Evolutionary conservation across 2,888 invertebrate genomes (phyloP).

Genomic region (Chesias legatella): DNA sequence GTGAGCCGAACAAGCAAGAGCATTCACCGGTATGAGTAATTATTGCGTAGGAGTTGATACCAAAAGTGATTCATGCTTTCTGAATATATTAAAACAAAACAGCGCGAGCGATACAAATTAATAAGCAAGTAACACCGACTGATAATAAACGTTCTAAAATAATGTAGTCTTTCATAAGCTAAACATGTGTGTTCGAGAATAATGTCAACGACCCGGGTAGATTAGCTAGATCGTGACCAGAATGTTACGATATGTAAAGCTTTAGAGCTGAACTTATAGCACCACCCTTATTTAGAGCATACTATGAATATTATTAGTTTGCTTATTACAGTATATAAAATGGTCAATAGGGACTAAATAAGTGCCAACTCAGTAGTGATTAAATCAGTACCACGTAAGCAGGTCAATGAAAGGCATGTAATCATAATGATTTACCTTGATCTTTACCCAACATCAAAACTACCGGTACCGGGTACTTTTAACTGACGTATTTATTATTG

Average conservation of each 20-base stretch:
- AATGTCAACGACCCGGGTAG: slow-evolving; percentile 34
- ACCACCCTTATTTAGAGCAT: too few species aligned
- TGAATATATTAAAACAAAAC: slow-evolving; percentile 17
- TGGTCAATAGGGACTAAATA: too few species aligned
- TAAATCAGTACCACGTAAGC: background rate
- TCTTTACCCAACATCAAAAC: slow-evolving; percentile 1
- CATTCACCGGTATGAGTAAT: slow-evolving; percentile 44
- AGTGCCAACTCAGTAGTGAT: too few species aligned
- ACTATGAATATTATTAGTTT: too few species aligned
- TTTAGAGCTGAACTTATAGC: too few species aligned
- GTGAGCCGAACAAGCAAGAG: slow-evolving; percentile 11
- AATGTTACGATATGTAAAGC: slow-evolving; percentile 21
- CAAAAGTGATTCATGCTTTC: slow-evolving; percentile 23
- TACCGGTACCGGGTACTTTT: slow-evolving; percentile 1
- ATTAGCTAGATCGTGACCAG: slow-evolving; percentile 32
- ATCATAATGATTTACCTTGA: slow-evolving; percentile 4
- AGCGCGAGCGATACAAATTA: slow-evolving; percentile 2
- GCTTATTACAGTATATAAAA: too few species aligned
- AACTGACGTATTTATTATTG: too few species aligned
- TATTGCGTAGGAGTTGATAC: slow-evolving; percentile 44
- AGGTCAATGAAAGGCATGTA: background rate
- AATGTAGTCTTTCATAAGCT: slow-evolving; percentile 17
- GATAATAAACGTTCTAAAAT: slow-evolving; percentile 6
- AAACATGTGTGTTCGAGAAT: slow-evolving; percentile 26
- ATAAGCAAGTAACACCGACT: slow-evolving; percentile 10